These are phyloP conservation scores for Xylophagus ater DNA, from an alignment of 2,888 invertebrate species.

Conservation along the genomic window DNA sequence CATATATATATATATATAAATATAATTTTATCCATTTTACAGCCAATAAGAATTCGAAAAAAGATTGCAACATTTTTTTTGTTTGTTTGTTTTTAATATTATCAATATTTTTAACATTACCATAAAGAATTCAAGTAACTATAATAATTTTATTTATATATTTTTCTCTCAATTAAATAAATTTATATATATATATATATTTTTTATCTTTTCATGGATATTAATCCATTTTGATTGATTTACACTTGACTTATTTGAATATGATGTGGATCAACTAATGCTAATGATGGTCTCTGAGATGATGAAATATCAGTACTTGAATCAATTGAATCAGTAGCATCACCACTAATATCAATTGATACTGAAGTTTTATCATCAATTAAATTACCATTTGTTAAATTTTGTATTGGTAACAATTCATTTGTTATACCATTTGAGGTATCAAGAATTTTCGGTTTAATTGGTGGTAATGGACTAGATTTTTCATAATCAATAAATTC, in stretches of 20 bases:
- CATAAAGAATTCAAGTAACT: too few relatives aligned
- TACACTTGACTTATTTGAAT: slow-evolving; percentile 21
- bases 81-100: too few relatives aligned
- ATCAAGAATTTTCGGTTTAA: slow-evolving; percentile 12
- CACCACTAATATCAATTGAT: slow-evolving; percentile 14
- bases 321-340: slow-evolving; percentile 17
- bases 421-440: slow-evolving; percentile 2
- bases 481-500: slow-evolving; percentile 9
- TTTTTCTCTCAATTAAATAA: too few relatives aligned
- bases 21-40: too few relatives aligned
- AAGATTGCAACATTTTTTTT: too few relatives aligned
- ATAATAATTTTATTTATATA: too few relatives aligned
- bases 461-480: slow-evolving; percentile 11
- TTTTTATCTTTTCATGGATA: too few relatives aligned
- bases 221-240: too few relatives aligned
- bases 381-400: slow-evolving; percentile 31
- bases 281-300: slow-evolving; percentile 11
- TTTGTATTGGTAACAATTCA: slow-evolving; percentile 33
- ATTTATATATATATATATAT: too few relatives aligned
- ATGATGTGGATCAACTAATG: slow-evolving; percentile 9
- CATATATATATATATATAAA: too few relatives aligned
- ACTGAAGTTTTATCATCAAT: slow-evolving; percentile 24
- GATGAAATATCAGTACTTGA: slow-evolving; percentile 16
- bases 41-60: too few relatives aligned
- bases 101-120: too few relatives aligned